Conservation (phyloP, 2,888 invertebrate species). For the Pachycephus smyrnensis region DNA sequence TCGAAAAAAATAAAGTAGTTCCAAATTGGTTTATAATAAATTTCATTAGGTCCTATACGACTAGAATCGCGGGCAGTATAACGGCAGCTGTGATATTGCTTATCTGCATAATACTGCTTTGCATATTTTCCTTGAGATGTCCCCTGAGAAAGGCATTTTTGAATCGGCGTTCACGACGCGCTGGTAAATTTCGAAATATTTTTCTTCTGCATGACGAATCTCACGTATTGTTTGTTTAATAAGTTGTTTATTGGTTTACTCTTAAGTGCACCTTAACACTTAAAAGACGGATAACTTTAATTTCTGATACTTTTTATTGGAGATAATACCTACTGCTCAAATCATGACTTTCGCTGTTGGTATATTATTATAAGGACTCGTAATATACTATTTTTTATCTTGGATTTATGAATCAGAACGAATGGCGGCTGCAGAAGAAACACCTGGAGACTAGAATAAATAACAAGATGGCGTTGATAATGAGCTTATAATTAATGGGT, state of each 20-base stretch:
- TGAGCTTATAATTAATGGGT: background rate
- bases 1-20: background rate
- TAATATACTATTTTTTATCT: background rate
- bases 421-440: background rate
- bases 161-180: background rate
- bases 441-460: background rate
- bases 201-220: background rate
- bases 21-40: background rate
- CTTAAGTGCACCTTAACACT: too few relatives aligned
- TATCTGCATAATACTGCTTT: constrained; percentile 22
- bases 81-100: constrained; percentile 18
- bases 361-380: background rate
- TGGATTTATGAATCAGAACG: background rate
- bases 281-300: background rate
- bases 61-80: constrained; percentile 23
- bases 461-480: background rate
- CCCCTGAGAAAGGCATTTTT: constrained; percentile 23
- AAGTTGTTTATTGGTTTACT: background rate
- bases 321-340: background rate
- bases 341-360: background rate
- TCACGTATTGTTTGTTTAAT: background rate
- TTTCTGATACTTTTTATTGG: background rate
- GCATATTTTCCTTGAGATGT: constrained; percentile 32
- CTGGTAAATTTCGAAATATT: background rate
- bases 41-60: constrained; percentile 15